These are phyloP conservation scores for Holocentrus rufus DNA, from an alignment of 2,797 vertebrate species.

Conservation along the genomic window DNA sequence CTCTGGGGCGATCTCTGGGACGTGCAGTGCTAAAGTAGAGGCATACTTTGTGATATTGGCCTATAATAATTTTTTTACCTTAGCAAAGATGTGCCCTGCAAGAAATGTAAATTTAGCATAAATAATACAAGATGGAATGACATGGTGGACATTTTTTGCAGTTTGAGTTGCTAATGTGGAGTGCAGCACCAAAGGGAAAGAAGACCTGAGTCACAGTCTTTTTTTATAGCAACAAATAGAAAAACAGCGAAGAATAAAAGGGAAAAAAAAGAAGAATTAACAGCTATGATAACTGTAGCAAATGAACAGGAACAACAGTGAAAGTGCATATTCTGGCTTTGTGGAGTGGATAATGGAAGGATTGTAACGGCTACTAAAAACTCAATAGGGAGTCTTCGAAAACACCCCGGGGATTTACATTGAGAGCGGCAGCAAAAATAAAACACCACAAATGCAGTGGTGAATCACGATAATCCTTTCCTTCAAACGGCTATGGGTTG, in stretches of 20 bases:
- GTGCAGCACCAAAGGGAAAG: too few relatives aligned
- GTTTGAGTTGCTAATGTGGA: too few relatives aligned
- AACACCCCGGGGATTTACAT: slow-evolving; percentile 14
- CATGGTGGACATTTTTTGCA: too few relatives aligned
- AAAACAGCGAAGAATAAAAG: background rate
- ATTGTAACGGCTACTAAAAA: slow-evolving; percentile 5
- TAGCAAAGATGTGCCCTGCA: too few relatives aligned
- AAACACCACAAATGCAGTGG: background rate
- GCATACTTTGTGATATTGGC: too few relatives aligned
- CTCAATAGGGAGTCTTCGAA: slow-evolving; percentile 6
- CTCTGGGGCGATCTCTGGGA: too few relatives aligned
- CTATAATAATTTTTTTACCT: too few relatives aligned
- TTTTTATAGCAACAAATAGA: too few relatives aligned
- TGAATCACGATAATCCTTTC: background rate
- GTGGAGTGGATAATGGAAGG: slow-evolving; percentile 4
- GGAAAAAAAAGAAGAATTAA: slow-evolving; percentile 1
- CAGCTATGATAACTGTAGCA: slow-evolving; percentile 2
- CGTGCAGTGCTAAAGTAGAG: too few relatives aligned
- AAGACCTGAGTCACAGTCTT: too few relatives aligned
- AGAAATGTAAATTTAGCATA: too few relatives aligned
- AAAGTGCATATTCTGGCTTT: background rate
- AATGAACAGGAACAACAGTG: background rate
- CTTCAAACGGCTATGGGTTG: background rate
- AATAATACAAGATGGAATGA: too few relatives aligned
- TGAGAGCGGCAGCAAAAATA: slow-evolving; percentile 13